Evolutionary conservation across 2,797 vertebrate species (phyloP).

Genomic region (Synanceia verrucosa): DNA sequence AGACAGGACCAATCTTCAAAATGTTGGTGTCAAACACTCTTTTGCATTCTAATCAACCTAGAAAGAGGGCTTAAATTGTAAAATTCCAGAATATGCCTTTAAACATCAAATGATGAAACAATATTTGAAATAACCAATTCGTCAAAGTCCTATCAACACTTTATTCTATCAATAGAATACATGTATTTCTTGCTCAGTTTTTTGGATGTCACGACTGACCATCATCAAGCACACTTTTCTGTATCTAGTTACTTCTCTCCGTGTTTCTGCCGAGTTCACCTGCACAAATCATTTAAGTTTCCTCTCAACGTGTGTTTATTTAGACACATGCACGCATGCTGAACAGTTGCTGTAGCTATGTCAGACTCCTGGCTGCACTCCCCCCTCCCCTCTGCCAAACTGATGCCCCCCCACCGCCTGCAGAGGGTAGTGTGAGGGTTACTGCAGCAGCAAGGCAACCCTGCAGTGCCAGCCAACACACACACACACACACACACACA

Average conservation of each 20-base stretch:
- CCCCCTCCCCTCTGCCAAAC: slow-evolving; percentile 17
- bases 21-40: no score
- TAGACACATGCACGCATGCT: slow-evolving; percentile 15
- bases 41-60: no score
- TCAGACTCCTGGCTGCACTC: slow-evolving; percentile 13
- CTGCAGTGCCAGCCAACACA: slow-evolving; percentile 43
- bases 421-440: slow-evolving; percentile 38
- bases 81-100: no score
- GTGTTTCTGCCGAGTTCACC: neutral
- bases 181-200: neutral
- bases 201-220: neutral
- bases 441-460: slow-evolving; percentile 37
- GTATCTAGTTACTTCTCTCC: neutral
- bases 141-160: neutral
- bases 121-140: neutral
- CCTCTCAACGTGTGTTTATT: slow-evolving; percentile 23
- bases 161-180: neutral
- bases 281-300: neutral
- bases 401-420: slow-evolving; percentile 10
- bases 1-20: no score
- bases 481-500: slow-evolving; percentile 26
- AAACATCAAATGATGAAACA: neutral
- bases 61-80: no score
- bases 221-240: neutral
- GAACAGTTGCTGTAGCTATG: slow-evolving; percentile 38